phyloP scores from a whole-genome alignment of 2,797 vertebrate genomes.

The Atherinosoma microstoma region DNA sequence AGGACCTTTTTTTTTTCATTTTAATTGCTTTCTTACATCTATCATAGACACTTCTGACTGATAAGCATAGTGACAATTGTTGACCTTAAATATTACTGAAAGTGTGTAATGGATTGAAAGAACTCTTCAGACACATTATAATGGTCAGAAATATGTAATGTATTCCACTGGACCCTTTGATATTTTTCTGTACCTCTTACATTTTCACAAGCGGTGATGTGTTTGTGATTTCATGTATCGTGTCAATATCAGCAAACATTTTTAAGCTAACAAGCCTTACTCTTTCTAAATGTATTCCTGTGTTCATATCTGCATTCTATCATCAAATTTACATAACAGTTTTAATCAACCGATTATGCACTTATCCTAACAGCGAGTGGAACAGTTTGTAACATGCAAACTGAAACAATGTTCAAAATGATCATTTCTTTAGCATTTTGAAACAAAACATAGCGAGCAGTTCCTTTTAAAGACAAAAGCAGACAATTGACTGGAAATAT shows the following conservation, averaged over 20 bases:
- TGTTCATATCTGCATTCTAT: not conserved
- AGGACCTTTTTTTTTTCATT: not conserved
- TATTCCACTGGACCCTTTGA: not conserved
- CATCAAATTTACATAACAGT: not conserved
- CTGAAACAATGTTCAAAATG: not conserved
- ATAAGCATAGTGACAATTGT: not conserved
- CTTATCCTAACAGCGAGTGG: not conserved
- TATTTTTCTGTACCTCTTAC: not conserved
- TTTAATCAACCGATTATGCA: not conserved
- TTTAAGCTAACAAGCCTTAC: not conserved
- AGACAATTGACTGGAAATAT: slow-evolving; percentile 8
- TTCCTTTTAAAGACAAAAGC: slow-evolving; percentile 1
- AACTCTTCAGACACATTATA: not conserved
- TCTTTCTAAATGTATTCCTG: not conserved
- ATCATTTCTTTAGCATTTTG: not conserved
- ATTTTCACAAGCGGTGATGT: not conserved
- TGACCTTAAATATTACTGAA: not conserved
- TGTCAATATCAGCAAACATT: not conserved
- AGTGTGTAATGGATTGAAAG: not conserved
- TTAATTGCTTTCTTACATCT: not conserved
- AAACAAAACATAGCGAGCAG: not conserved
- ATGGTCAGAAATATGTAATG: not conserved
- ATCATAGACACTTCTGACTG: not conserved
- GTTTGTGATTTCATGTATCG: not conserved
- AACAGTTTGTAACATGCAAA: not conserved